phyloP scores from a whole-genome alignment of 2,888 invertebrate genomes.

The Amphipoea lucens region DNA sequence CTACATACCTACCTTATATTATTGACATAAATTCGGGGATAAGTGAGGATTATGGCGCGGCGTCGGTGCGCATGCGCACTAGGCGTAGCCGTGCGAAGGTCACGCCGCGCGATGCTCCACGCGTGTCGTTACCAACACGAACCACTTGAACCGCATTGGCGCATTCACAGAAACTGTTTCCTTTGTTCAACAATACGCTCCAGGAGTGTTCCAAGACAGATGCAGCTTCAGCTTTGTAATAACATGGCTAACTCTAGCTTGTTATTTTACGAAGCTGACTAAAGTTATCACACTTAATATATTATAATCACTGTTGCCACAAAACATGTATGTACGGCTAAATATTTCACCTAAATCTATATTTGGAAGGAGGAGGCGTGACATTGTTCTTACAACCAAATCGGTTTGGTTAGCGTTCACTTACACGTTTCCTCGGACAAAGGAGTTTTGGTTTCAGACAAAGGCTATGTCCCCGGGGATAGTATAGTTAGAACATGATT shows the following conservation, averaged over 20 bases:
- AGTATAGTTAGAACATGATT: neutral
- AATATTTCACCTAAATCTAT: slow-evolving; percentile 40
- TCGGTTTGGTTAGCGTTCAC: neutral
- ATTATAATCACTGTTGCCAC: slow-evolving; percentile 24
- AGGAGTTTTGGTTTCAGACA: neutral
- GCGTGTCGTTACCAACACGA: neutral
- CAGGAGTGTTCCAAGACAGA: neutral
- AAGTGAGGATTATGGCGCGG: slow-evolving; percentile 60
- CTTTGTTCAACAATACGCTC: neutral
- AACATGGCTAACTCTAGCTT: neutral
- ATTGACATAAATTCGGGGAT: slow-evolving; percentile 69
- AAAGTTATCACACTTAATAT: slow-evolving; percentile 25
- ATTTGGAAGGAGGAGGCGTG: slow-evolving; percentile 11
- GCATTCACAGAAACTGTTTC: neutral
- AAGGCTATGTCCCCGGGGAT: neutral
- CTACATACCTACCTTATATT: slow-evolving; percentile 58
- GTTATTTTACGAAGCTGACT: neutral
- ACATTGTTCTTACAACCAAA: neutral
- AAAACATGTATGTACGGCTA: neutral
- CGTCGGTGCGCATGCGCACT: slow-evolving; percentile 22
- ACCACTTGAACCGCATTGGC: neutral
- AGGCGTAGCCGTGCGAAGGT: slow-evolving; percentile 38
- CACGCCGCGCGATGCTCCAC: neutral
- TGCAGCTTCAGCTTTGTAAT: neutral
- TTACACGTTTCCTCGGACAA: neutral